Evolutionary conservation across 1,140 invertebrate genomes (phyloP), one percentile per base, ranked within the genome.

Genomic region (Radopholus similis): DNA sequence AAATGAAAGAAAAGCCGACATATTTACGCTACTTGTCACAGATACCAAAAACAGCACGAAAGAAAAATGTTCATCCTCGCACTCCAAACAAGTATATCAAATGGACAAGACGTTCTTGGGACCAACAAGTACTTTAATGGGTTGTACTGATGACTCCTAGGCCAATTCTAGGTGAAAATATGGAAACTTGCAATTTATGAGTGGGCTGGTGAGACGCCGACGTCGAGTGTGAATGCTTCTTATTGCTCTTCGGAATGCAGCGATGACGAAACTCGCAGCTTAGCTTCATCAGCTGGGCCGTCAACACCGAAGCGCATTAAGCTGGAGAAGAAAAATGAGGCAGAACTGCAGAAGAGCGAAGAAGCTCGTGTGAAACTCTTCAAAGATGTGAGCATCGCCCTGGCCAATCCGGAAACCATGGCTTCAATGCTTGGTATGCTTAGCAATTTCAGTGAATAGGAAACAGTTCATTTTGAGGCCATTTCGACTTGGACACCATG

Each of bases 101-200:
- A 21, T 40, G 40, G 34, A 49, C 40, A 11, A 35, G 58, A n/a
- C 58, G 58, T 21, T 62, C 58, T 1, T 62, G 58, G 58, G 58
- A 62, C 40, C 38, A 62, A 9, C 58, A 62, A 40, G 58, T 62
- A 5, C 37, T 58, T 32, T 42, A 0, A 5, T 42, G 23, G 2
- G 55, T 18, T 23, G 34, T 57, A 28, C 4, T 57, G 38, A 1
- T 57, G 2, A 3, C 8, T 57, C 34, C 21, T 23, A 32, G 18
- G 4, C 0, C 5, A 56, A 56, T 28, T 28, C 34, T 0, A 62
- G 58, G 21, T 62, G 8, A 35, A 40, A 23, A 9, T 62, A 4
- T 62, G 58, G 58, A 62, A 62, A 34, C 40, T 62, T 35, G 58
- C 58, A 2, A 47, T 62, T 30, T 62, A 62, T 28, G 58, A 62